These are phyloP conservation scores for Sarcophaga subvicina DNA, from an alignment of 2,888 invertebrate species.

Conservation along the genomic window DNA sequence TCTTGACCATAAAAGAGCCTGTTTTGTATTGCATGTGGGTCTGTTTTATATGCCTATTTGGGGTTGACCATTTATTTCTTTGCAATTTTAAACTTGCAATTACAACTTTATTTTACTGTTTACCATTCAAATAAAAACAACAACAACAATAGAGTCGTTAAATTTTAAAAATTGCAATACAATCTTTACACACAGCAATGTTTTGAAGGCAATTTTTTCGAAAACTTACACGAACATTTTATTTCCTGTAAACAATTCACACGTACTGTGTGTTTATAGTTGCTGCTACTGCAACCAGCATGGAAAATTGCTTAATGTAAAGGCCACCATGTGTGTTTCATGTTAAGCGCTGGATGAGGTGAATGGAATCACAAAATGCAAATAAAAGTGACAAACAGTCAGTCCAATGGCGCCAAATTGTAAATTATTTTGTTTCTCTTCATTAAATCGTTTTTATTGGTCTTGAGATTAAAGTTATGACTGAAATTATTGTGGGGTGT, in stretches of 20 bases:
- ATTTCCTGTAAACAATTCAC: no score
- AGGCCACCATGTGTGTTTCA: no score
- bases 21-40: conserved; percentile 10
- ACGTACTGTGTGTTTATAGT: no score
- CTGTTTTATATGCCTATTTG: neutral
- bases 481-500: neutral
- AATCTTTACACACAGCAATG: no score
- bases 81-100: conserved; percentile 57
- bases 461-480: conserved; percentile 21
- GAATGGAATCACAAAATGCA: conserved; percentile 62
- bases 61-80: conserved; percentile 17
- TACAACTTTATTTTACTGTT: conserved; percentile 44
- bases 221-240: no score
- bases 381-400: conserved; percentile 58
- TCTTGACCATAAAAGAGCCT: no score
- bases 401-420: conserved; percentile 64
- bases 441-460: neutral
- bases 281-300: no score
- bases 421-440: conserved; percentile 30
- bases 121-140: conserved; percentile 30
- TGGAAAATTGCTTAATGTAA: no score
- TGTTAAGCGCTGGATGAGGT: conserved; percentile 40
- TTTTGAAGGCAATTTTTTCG: no score
- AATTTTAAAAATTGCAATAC: conserved; percentile 21
- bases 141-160: conserved; percentile 30